Evolutionary conservation across 2,797 vertebrate genomes (phyloP).

Genomic region (Cygnus olor): DNA sequence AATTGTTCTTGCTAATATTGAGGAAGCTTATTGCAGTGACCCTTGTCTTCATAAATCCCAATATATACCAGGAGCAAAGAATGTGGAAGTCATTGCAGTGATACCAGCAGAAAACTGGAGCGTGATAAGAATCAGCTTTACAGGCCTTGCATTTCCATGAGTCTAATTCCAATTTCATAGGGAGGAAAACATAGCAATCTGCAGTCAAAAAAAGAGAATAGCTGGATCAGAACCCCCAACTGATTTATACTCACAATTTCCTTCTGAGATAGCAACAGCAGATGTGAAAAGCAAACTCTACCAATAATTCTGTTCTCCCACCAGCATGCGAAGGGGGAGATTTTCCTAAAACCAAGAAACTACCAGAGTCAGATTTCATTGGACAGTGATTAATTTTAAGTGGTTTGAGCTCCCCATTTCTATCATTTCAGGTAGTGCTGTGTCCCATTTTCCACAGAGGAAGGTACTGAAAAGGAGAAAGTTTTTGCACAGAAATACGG

Average conservation of each 20-base stretch:
- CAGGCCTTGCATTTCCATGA: slow-evolving; percentile 49
- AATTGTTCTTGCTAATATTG: slow-evolving; percentile 36
- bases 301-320: slow-evolving; percentile 24
- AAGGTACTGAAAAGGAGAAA: not conserved
- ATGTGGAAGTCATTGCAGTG: not conserved
- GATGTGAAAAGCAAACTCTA: slow-evolving; percentile 40
- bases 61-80: slow-evolving; percentile 39
- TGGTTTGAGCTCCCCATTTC: not conserved
- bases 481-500: not conserved
- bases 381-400: not conserved
- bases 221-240: slow-evolving; percentile 23
- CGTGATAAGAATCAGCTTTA: slow-evolving; percentile 53
- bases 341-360: slow-evolving; percentile 21
- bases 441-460: not conserved
- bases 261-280: slow-evolving; percentile 15
- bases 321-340: not conserved
- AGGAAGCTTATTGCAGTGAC: slow-evolving; percentile 30
- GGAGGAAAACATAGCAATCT: slow-evolving; percentile 51
- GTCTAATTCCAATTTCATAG: slow-evolving; percentile 42
- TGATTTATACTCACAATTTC: slow-evolving; percentile 67
- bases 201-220: slow-evolving; percentile 36
- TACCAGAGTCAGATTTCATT: not conserved
- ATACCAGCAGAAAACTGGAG: slow-evolving; percentile 39
- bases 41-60: slow-evolving; percentile 47
- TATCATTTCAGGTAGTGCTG: not conserved